Conservation (phyloP, 2,888 invertebrate genomes). For the Leptopilina myrica region DNA sequence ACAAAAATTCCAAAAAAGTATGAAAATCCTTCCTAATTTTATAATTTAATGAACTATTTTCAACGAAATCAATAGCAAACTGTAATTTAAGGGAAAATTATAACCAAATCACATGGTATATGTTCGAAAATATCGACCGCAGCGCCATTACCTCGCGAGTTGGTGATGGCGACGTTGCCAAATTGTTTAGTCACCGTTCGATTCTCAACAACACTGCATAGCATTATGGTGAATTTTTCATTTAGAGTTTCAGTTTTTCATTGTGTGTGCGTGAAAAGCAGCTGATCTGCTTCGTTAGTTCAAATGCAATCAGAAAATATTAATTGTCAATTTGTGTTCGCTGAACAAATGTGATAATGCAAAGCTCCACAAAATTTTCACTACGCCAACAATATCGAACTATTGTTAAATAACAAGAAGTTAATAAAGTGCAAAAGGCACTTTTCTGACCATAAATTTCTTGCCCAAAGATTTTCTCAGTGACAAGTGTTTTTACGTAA, state of each 20-base stretch:
- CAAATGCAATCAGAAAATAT: neutral
- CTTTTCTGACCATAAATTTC: neutral
- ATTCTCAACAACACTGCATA: neutral
- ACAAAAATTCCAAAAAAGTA: no score
- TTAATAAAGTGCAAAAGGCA: slow-evolving; percentile 47
- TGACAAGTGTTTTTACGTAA: neutral
- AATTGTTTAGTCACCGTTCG: neutral
- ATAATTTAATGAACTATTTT: no score
- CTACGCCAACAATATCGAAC: slow-evolving; percentile 55
- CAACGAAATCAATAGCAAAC: no score
- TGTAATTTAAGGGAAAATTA: neutral
- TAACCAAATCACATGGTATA: neutral
- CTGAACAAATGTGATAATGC: neutral
- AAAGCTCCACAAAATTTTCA: neutral
- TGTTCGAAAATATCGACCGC: neutral
- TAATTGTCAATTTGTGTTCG: neutral
- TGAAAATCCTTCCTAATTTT: no score
- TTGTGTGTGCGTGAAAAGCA: neutral
- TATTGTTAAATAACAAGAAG: slow-evolving; percentile 68
- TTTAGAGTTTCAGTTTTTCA: neutral
- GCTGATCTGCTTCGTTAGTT: neutral
- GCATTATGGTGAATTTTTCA: neutral
- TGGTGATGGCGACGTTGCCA: slow-evolving; percentile 29
- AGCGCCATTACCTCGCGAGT: slow-evolving; percentile 9
- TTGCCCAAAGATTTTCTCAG: neutral